Evolutionary conservation across 1,140 invertebrate genomes (phyloP), one percentile per base, ranked within the genome.

Genomic region (Zelostemma sp.): DNA sequence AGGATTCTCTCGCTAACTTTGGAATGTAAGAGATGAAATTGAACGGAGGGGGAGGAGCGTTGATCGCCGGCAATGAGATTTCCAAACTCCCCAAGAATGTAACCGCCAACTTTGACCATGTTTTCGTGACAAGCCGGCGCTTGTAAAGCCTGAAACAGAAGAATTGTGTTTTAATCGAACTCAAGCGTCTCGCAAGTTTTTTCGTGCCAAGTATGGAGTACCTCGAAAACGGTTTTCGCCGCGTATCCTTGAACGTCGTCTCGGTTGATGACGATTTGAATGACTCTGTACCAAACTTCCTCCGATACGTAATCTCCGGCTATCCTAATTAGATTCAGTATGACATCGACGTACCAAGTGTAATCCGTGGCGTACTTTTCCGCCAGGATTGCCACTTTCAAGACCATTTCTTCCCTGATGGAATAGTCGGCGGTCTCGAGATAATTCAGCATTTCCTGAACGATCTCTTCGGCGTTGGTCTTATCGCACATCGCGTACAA

Each of bases 71-170:
- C 98, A 81, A 99, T 99, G 16, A 99, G 89, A 88, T 99, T 99
- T 19, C 98, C 98, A 88, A 99, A 99, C 87, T 99, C 98, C 54
- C 98, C 98, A 38, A 99, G 88, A 75, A 99, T 99, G 76, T 99
- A 99, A 18, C 97, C 98, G 50, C 98, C 98, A 41, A 99, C 98
- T 91, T 99, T 99, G 0, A 99, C 98, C 98, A 99, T 99, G 84
- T 99, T 99, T 88, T 99, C 98, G 86, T 99, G 98, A 82, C 98
- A 99, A 46, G 98, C 97, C 18, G 97, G 96, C 40, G 97, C 97
- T 89, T 99, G 97, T 45, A 99, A 85, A 64, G 97, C 95, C 91
- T 93, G 33, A 2, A 35, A 25, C 8, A 77, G 51, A 58, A 71
- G 50, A 0, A 51, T 38, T 5, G 4, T 5, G n/a, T 38, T 38